Conservation (phyloP, 1,140 invertebrate genomes). For the Drosophila mojavensis region DNA sequence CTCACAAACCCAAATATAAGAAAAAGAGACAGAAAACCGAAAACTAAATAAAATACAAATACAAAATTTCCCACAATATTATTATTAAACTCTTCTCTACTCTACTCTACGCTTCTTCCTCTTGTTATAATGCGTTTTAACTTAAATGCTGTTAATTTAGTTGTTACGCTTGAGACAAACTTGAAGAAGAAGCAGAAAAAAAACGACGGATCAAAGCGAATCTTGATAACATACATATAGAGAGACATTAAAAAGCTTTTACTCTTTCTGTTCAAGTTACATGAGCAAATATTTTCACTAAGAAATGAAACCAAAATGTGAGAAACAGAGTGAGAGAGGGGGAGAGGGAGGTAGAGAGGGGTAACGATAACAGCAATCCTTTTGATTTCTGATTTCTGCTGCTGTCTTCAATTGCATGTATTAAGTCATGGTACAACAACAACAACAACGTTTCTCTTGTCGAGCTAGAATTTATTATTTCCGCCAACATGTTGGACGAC, state of each 20-base stretch:
- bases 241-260: slow-evolving; percentile 18
- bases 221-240: slow-evolving; percentile 40
- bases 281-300: slow-evolving; percentile 42
- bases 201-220: slow-evolving; percentile 29
- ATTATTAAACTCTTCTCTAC: slow-evolving; percentile 11
- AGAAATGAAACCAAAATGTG: slow-evolving; percentile 38
- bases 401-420: slow-evolving; percentile 28
- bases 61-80: slow-evolving; percentile 38
- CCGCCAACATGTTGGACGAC: slow-evolving; percentile 60
- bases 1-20: slow-evolving; percentile 19
- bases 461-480: slow-evolving; percentile 68
- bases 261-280: slow-evolving; percentile 44
- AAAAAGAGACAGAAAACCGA: background rate
- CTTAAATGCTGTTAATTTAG: slow-evolving; percentile 64
- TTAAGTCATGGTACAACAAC: slow-evolving; percentile 35
- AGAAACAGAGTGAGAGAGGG: no score
- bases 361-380: slow-evolving; percentile 34
- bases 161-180: slow-evolving; percentile 53
- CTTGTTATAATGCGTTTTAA: slow-evolving; percentile 48
- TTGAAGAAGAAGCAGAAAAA: background rate
- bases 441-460: slow-evolving; percentile 37
- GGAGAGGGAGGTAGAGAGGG: background rate
- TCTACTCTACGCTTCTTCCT: slow-evolving; percentile 10
- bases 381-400: slow-evolving; percentile 46
- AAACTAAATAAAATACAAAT: slow-evolving; percentile 14